Conservation (phyloP, 1,140 invertebrate species). For the Polyergus mexicanus region DNA sequence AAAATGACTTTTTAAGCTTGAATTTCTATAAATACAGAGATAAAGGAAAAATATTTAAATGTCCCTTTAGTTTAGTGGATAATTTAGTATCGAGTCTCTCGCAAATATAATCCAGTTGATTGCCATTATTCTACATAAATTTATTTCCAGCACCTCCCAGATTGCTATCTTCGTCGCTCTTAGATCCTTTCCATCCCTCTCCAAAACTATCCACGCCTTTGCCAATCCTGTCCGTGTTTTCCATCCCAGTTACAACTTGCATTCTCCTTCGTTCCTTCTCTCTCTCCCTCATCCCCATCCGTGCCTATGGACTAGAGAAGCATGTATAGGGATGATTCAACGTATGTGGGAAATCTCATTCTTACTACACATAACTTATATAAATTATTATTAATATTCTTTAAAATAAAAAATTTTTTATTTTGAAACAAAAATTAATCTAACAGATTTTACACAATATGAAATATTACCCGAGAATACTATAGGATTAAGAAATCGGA, state of each 20-base stretch:
- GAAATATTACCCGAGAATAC: background rate
- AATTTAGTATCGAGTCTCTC: background rate
- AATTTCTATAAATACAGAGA: background rate
- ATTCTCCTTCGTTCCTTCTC: background rate
- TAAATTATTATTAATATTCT: background rate
- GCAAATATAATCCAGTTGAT: conserved; percentile 14
- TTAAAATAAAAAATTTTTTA: background rate
- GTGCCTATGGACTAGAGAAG: background rate
- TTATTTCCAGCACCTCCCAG: background rate
- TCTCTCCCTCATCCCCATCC: conserved; percentile 5
- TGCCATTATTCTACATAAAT: conserved; percentile 22
- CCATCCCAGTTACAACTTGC: background rate
- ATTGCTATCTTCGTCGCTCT: conserved; percentile 48
- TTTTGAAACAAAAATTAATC: background rate
- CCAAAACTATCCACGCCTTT: conserved; percentile 17
- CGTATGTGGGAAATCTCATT: background rate
- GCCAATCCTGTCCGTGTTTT: conserved; percentile 18
- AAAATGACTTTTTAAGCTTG: background rate
- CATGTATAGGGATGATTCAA: background rate
- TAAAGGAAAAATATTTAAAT: background rate
- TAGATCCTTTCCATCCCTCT: conserved; percentile 42
- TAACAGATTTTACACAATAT: background rate
- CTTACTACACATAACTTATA: background rate
- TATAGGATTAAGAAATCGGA: background rate
- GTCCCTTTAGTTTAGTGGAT: too few relatives aligned